Evolutionary conservation across 2,113 vertebrate genomes (phyloP).

Genomic region (Fregata magnificens): DNA sequence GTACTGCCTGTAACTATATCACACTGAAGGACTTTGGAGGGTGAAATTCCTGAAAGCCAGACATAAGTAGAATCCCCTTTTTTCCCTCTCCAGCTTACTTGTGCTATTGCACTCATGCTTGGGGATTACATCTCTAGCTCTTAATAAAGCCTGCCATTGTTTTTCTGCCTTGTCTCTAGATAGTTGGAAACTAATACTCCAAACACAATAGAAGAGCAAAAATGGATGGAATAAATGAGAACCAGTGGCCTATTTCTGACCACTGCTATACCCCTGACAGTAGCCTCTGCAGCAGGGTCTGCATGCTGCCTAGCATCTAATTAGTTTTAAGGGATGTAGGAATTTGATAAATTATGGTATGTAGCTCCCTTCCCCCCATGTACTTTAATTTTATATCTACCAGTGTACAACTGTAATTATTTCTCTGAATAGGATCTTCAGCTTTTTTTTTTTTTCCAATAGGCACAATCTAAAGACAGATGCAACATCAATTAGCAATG

Average conservation of each 20-base stretch:
- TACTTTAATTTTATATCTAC: constrained; percentile 39
- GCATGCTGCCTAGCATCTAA: not conserved
- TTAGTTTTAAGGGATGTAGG: constrained; percentile 5
- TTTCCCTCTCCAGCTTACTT: not conserved
- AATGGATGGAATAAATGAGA: constrained; percentile 43
- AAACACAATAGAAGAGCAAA: constrained; percentile 37
- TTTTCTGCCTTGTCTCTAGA: constrained; percentile 21
- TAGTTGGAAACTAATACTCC: constrained; percentile 35
- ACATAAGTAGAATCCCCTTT: not conserved
- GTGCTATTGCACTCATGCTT: not conserved
- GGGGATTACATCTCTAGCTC: not conserved
- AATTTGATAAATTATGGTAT: constrained; percentile 55
- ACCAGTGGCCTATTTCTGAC: constrained; percentile 3
- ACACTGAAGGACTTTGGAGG: constrained; percentile 4
- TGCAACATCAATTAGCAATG: constrained; percentile 59
- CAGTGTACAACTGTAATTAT: constrained; percentile 56
- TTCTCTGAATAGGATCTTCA: constrained; percentile 52
- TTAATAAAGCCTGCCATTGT: constrained; percentile 34
- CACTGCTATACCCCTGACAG: constrained; percentile 42
- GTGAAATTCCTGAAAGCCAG: constrained; percentile 12
- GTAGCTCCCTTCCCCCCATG: constrained; percentile 23
- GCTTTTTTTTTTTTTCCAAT: not conserved
- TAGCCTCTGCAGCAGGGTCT: not conserved
- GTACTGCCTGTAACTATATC: not conserved
- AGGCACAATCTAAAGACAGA: constrained; percentile 55